phyloP scores from a whole-genome alignment of 2,888 invertebrate species.

The Chloroclystis v-ata region DNA sequence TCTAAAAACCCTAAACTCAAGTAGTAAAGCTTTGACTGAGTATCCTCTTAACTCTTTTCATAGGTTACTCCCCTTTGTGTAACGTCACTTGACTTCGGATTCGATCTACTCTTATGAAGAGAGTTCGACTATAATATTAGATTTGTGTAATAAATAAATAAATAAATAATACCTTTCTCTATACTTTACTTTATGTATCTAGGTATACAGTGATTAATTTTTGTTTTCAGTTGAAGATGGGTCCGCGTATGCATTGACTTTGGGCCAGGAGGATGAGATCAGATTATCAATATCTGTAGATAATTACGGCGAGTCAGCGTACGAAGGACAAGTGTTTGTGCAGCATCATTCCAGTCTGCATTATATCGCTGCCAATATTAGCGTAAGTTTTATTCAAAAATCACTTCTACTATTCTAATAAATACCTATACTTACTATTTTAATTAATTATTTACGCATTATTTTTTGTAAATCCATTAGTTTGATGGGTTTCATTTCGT shows the following conservation, averaged over 20 bases:
- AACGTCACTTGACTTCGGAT: neutral
- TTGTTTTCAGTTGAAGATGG: conserved; percentile 56
- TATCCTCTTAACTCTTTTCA: neutral
- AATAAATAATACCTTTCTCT: no score
- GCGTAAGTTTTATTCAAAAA: no score
- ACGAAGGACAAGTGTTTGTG: conserved; percentile 90
- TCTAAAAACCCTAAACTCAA: neutral
- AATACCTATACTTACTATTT: no score
- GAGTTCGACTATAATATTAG: neutral
- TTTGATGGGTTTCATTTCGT: no score
- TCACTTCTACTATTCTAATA: no score
- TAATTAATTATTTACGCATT: no score
- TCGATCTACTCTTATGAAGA: neutral
- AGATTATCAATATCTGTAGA: conserved; percentile 84
- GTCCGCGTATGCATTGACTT: conserved; percentile 70
- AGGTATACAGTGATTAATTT: no score
- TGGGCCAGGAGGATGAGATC: conserved; percentile 88
- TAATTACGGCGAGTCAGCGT: conserved; percentile 92
- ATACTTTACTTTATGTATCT: no score
- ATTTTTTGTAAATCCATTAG: no score
- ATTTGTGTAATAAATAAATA: neutral
- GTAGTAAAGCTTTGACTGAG: neutral
- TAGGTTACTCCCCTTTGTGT: neutral
- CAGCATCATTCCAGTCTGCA: conserved; percentile 87
- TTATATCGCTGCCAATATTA: conserved; percentile 85